Evolutionary conservation across 1,140 invertebrate species (phyloP), one percentile per base, ranked within the genome.

Genomic region (Scylla paramamosain): DNA sequence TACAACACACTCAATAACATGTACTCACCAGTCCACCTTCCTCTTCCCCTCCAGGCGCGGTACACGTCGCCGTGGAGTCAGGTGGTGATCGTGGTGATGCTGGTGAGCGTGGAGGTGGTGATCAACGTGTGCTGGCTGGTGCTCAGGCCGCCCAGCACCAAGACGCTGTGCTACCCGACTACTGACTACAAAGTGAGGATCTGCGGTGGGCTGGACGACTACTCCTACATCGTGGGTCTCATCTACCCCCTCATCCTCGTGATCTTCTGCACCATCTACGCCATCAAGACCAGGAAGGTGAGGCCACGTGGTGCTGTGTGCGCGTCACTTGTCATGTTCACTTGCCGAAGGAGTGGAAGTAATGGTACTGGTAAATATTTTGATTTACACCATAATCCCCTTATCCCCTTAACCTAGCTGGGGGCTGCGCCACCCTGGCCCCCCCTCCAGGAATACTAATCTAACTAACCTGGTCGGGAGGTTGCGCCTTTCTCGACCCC

Each of bases 181-280:
- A 96, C 97, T 91, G 97, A 97, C 6, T 96, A 96, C 0, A 96
- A 96, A 59, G 87, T 97, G 2, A 96, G 96, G 28, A 97, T 97
- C 31, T 97, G 97, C 89, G 96, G 97, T 29, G 97, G 97, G 0
- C 97, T 97, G 6, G 97, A 97, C 29, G 97, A 97, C 89, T 97
- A 97, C 45, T 97, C 97, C 0, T 98, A 97, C 95, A 97, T 97
- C 46, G 96, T 97, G 16, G 97, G 97, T 0, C 96, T 98, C 20
- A 96, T 97, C 29, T 98, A 98, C 95, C 97, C 97, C 4, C 97
- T 97, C 32, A 94, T 97, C n/a, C 96, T 98, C 6, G 97, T 97
- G 96, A 97, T 97, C 4, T 96, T 97, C 87, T 98, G 98, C 96
- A 98, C 98, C 0, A 97, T 98, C 31, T 98, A 98, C 96, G 98